Conservation (phyloP, 2,888 invertebrate genomes). For the Toxonevra muliebris region DNA sequence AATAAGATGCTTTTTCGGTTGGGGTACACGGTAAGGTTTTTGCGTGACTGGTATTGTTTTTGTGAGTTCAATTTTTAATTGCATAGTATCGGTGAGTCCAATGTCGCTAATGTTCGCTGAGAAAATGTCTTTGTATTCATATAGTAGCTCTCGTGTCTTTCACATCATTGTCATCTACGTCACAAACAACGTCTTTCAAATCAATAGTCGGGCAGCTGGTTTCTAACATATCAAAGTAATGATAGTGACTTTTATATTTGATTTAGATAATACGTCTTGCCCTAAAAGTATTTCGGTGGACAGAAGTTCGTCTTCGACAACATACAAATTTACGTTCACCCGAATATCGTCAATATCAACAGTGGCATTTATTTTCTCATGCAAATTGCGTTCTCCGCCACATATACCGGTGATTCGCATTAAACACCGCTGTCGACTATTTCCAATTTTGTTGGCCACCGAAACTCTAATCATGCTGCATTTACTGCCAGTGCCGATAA, state of each 20-base stretch:
- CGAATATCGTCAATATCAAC: conserved; percentile 26
- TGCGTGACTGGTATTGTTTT: conserved; percentile 22
- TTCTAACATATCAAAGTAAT: too few species aligned
- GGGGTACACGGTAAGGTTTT: conserved; percentile 34
- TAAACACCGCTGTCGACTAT: conserved; percentile 1
- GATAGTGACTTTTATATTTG: neutral
- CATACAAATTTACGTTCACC: conserved; percentile 14
- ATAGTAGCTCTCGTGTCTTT: neutral
- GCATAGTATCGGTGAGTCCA: conserved; percentile 28
- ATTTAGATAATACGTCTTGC: conserved; percentile 26
- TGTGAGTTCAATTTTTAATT: conserved; percentile 29
- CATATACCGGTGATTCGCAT: conserved; percentile 31
- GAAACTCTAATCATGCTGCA: conserved; percentile 27
- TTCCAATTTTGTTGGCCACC: conserved; percentile 5
- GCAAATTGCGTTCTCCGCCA: conserved; percentile 25
- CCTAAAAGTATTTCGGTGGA: conserved; percentile 30
- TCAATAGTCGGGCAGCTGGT: conserved; percentile 10
- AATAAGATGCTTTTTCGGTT: conserved; percentile 28
- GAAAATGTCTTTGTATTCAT: conserved; percentile 20
- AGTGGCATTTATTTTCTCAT: conserved; percentile 19
- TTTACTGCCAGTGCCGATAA: conserved; percentile 25
- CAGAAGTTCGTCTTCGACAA: conserved; percentile 32
- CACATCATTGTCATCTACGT: neutral
- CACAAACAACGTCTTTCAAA: conserved; percentile 9
- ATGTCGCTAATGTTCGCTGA: conserved; percentile 30